A percentile compares a stretch with the other conserved stretches of the same genome.
These are phyloP conservation scores for Meloidogyne exigua DNA, from an alignment of 1,140 invertebrate genomes.

Conservation along the genomic window DNA sequence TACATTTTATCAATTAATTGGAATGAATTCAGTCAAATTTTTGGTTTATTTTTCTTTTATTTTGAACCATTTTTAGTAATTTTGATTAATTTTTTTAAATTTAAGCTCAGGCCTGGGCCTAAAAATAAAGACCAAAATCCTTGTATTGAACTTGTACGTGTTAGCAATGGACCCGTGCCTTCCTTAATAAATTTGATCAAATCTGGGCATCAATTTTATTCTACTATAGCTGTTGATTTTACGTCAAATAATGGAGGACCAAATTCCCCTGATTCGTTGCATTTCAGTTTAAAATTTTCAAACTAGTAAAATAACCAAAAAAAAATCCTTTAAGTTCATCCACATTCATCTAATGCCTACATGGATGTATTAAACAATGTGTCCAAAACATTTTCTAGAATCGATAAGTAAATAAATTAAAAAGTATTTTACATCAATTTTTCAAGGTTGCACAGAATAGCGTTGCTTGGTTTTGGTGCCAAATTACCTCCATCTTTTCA, in stretches of 20 bases:
- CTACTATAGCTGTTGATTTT: slow-evolving; percentile 50
- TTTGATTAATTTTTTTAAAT: slow-evolving; percentile 18
- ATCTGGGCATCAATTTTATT: slow-evolving; percentile 41
- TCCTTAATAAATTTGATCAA: slow-evolving; percentile 25
- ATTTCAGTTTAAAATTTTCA: slow-evolving; percentile 32
- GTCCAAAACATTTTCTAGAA: slow-evolving; percentile 25
- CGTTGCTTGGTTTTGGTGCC: slow-evolving; percentile 49
- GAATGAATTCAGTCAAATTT: slow-evolving; percentile 37
- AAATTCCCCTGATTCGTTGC: slow-evolving; percentile 45
- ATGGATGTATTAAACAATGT: slow-evolving; percentile 32
- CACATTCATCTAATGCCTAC: slow-evolving; percentile 41
- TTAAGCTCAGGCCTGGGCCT: slow-evolving; percentile 29
- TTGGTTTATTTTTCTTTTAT: slow-evolving; percentile 36
- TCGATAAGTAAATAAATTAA: slow-evolving; percentile 29
- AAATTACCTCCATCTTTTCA: slow-evolving; percentile 51
- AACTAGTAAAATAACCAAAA: slow-evolving; percentile 4
- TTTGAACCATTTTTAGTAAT: slow-evolving; percentile 6
- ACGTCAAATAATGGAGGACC: slow-evolving; percentile 53
- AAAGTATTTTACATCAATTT: not conserved
- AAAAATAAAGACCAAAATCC: slow-evolving; percentile 42
- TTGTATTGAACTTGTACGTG: slow-evolving; percentile 44
- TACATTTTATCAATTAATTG: slow-evolving; percentile 46
- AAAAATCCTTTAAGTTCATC: slow-evolving; percentile 33
- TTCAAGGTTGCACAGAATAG: slow-evolving; percentile 41
- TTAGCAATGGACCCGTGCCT: slow-evolving; percentile 27